Conservation (phyloP, 2,888 invertebrate genomes). For the Drosophila anomalata region DNA sequence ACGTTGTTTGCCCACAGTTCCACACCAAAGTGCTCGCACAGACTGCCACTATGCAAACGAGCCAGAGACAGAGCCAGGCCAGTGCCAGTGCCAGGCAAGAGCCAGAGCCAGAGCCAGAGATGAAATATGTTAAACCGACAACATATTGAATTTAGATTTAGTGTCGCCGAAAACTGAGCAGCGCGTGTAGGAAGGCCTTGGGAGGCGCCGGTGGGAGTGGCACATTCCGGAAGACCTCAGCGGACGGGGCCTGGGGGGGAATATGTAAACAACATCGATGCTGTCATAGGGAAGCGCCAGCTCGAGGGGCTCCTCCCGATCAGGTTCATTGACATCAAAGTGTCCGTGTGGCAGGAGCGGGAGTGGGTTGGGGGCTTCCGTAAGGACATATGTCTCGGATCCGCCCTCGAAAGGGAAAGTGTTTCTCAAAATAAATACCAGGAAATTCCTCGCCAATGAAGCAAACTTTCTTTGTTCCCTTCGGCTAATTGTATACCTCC, state of each 20-base stretch:
- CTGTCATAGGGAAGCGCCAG: constrained; percentile 26
- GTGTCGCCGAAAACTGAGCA: constrained; percentile 46
- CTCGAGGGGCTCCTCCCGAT: background rate
- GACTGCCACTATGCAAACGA: constrained; percentile 41
- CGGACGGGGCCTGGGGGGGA: background rate
- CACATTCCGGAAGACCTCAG: background rate
- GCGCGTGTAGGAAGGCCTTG: constrained; percentile 41
- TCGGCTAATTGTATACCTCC: constrained; percentile 11
- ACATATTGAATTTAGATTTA: constrained; percentile 77
- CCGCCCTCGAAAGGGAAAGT: background rate
- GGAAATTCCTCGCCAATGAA: background rate
- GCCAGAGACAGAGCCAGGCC: background rate
- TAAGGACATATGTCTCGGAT: constrained; percentile 5
- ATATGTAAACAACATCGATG: constrained; percentile 32
- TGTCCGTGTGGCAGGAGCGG: background rate
- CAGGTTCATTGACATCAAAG: constrained; percentile 39
- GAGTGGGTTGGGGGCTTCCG: background rate
- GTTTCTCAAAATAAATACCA: constrained; percentile 3
- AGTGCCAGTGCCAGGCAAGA: no score
- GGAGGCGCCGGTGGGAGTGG: background rate
- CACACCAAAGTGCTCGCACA: constrained; percentile 8
- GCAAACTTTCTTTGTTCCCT: background rate
- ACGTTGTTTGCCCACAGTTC: constrained; percentile 63
- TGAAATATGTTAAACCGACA: constrained; percentile 74
- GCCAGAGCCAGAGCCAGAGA: constrained; percentile 31